These are phyloP conservation scores for Ceyx erithaca DNA, from an alignment of 2,797 vertebrate genomes.

Conservation along the genomic window DNA sequence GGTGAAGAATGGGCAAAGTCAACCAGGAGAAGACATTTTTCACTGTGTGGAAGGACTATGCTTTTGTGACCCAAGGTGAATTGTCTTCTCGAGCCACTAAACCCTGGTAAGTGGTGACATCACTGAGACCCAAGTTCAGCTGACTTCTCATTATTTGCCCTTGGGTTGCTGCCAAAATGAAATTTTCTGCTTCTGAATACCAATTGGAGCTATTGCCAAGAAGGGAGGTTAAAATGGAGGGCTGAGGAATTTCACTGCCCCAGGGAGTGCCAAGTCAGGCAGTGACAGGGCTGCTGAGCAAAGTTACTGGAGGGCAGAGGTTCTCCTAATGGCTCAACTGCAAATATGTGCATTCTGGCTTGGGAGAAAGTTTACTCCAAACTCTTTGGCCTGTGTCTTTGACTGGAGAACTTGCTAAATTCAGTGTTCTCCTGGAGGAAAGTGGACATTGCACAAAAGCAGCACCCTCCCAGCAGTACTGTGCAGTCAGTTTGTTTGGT, in stretches of 20 bases:
- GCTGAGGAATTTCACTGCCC: neutral
- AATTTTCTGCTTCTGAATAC: slow-evolving; percentile 37
- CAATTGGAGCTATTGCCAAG: neutral
- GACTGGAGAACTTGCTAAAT: neutral
- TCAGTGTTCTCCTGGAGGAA: neutral
- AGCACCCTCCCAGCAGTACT: neutral
- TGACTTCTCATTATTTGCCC: neutral
- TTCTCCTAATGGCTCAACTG: neutral
- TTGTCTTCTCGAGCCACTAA: neutral
- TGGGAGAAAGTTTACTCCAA: neutral
- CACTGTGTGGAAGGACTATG: neutral
- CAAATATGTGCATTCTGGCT: neutral
- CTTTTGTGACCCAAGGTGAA: neutral
- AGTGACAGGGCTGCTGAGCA: neutral
- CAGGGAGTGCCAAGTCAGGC: neutral
- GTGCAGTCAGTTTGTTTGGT: neutral
- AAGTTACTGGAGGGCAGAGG: neutral
- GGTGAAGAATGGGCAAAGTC: neutral
- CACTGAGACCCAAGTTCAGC: neutral
- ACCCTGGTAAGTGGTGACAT: neutral
- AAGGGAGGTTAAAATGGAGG: neutral
- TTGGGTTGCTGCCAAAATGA: neutral
- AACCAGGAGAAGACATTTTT: neutral
- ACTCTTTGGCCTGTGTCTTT: neutral
- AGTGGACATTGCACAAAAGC: neutral